A percentile compares a stretch with the other conserved stretches of the same genome.
phyloP scores from a whole-genome alignment of 2,888 invertebrate species.

The Camptogramma bilineatum region DNA sequence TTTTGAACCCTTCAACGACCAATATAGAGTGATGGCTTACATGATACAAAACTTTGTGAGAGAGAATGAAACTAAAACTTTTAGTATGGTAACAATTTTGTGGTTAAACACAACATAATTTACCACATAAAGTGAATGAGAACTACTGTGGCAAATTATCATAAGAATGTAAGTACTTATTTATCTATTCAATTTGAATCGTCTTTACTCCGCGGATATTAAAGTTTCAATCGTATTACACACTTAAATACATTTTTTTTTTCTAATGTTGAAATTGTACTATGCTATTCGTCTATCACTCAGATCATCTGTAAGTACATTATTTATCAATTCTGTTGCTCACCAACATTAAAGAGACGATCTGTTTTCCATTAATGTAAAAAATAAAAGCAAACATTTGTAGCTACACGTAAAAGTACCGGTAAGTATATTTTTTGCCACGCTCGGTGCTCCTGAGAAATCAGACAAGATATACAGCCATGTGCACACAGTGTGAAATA shows the following conservation, averaged over 20 bases:
- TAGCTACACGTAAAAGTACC: conserved; percentile 10
- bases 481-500: conserved; percentile 81
- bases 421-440: conserved; percentile 58
- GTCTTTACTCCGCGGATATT: too few species aligned
- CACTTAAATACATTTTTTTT: too few species aligned
- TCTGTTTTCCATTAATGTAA: not conserved
- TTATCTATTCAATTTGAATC: too few species aligned
- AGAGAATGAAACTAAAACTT: conserved; percentile 6
- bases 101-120: not conserved
- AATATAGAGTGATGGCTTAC: conserved; percentile 20
- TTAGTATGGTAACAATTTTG: not conserved
- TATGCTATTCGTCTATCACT: too few species aligned
- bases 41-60: not conserved
- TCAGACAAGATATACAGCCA: conserved; percentile 69
- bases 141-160: not conserved
- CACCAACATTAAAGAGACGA: not conserved
- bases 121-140: not conserved
- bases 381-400: not conserved
- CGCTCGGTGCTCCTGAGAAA: conserved; percentile 62
- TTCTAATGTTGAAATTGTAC: too few species aligned
- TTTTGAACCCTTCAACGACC: conserved; percentile 15
- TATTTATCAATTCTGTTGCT: too few species aligned
- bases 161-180: too few species aligned
- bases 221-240: too few species aligned
- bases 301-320: too few species aligned